Base-by-base conservation (phyloP, 2,113 vertebrate species). In the Pipa parva region DNA sequence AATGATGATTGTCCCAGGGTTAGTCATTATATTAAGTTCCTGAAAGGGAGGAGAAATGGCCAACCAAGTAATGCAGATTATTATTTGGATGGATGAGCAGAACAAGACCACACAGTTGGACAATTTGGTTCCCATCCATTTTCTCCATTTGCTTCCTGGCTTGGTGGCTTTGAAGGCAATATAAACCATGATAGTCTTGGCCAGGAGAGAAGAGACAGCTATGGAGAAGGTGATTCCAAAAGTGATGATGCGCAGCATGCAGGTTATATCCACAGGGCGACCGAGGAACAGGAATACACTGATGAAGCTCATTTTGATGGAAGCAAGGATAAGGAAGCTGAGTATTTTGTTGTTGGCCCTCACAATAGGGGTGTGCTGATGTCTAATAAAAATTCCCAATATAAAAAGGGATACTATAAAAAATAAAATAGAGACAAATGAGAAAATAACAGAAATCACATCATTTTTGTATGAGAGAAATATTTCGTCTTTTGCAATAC, bases 181-280 rank as follows among this genome's bases (percentile, higher is more conserved):
- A 5, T 42, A 55, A 8, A 90, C 85, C 5, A 76, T 84, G 60
- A 87, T 72, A n/a, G 83, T 90, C 78, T 87, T 90, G 29, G 82
- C 82, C 54, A 88, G 63, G 28, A 90, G 74, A 71, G 85, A 90
- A 24, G 69, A 71, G 83, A 70, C 36, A 5, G 66, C 48, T 49
- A 49, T 49, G 46, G 39, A 42, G 39, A 42, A 42, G 39, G 39
- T 42, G 39, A 42, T 42, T 42, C 39, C 39, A 42, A 42, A 42
- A 42, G 39, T 42, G 39, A 42, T 42, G 13, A 17, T 42, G 7
- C 39, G 39, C 17, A 42, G 17, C 39, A 42, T 42, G 39, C 39
- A 42, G 39, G 39, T 42, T 42, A 42, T 42, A 42, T 42, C 39
- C 39, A 42, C 39, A 42, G 39, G 39, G 7, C 39, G 39, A 42